Evolutionary conservation across 64 coral and sea anemone species (phyloP).

Genomic region (Montipora cactus): DNA sequence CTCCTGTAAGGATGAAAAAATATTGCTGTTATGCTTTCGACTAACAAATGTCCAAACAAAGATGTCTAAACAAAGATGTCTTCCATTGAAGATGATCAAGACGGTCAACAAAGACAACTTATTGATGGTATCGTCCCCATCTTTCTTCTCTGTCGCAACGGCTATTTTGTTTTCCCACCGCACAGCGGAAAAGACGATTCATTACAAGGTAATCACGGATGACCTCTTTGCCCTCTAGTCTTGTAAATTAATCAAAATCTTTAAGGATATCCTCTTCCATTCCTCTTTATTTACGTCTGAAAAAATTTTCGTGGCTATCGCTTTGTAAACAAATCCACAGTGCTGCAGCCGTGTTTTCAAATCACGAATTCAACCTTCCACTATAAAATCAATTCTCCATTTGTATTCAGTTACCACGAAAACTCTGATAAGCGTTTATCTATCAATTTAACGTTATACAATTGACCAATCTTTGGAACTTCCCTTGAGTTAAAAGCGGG

Average conservation of each 20-base stretch:
- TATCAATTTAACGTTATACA: slow-evolving; percentile 30
- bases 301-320: slow-evolving; percentile 25
- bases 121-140: not conserved
- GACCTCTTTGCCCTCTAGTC: slow-evolving; percentile 88
- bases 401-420: slow-evolving; percentile 3
- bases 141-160: not conserved
- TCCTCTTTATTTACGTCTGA: slow-evolving; percentile 53
- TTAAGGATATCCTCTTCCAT: slow-evolving; percentile 80
- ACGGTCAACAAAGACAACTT: not conserved
- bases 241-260: slow-evolving; percentile 66
- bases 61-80: not conserved
- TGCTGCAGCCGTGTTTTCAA: not conserved
- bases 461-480: not conserved
- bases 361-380: slow-evolving; percentile 12
- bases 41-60: slow-evolving; percentile 17
- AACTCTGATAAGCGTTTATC: slow-evolving; percentile 7
- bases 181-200: slow-evolving; percentile 18
- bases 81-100: not conserved
- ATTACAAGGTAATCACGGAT: slow-evolving; percentile 76
- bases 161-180: not conserved
- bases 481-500: not conserved
- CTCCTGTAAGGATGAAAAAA: no score
- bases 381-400: not conserved
- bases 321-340: slow-evolving; percentile 22
- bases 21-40: not conserved